Base-by-base conservation (phyloP, 2,888 invertebrate species). In the Dione juno region DNA sequence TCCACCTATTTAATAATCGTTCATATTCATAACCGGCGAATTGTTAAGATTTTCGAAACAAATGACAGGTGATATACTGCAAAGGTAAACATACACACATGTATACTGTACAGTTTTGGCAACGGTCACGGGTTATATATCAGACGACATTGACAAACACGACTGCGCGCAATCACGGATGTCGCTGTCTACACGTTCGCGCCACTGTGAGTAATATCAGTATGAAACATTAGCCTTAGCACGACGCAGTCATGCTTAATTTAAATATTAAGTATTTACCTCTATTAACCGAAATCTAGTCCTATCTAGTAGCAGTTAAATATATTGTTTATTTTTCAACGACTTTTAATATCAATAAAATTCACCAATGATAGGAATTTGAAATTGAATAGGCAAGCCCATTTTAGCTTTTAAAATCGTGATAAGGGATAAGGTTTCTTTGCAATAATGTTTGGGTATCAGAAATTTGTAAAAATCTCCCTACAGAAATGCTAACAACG, bases 91-190 rank as follows among this genome's bases (percentile, higher is more conserved):
- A 82, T 78, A 80, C 81, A 82, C 78, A 80, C 77, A 76, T 81
- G 81, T 79, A 80, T 78, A 84, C 80, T 81, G 81, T 79, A 80
- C 78, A 84, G 81, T 84, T 86, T 86, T 88, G 88, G 87, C 87
- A 85, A 72, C 78, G 80, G 79, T 82, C 83, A 77, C 81, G 75
- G 81, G 78, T 83, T 79, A 87, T 89, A 85, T 85, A 87, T 89
- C 87, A 85, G 80, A 74, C 75, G 82, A 85, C 85, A 86, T 86
- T 88, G 90, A 89, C 89, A 89, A 88, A 89, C 87, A 87, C 82
- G 84, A 82, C 82, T 66, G 72, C 76, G 71, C 75, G 78, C 86
- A 83, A 85, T 85, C 86, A 84, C 87, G 87, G 88, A 88, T 84
- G 86, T 84, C 80, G 80, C 84, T 86, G 88, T 89, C 89, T 82